Evolutionary conservation across 2,113 vertebrate genomes (phyloP).

Genomic region (Microcebus lehilahytsara): DNA sequence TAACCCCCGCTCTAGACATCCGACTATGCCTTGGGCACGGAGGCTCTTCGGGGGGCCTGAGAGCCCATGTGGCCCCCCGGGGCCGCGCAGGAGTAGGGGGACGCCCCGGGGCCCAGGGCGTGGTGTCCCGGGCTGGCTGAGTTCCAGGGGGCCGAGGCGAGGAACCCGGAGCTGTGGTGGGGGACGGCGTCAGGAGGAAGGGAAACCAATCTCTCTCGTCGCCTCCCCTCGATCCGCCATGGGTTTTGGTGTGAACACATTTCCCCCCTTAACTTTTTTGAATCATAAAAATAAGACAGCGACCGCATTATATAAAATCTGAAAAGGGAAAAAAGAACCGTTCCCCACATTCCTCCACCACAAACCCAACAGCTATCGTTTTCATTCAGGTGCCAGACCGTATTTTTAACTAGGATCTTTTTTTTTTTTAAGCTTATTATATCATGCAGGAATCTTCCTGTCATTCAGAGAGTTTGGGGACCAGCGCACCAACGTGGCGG

Average conservation of each 20-base stretch:
- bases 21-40: background rate
- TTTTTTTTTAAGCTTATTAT: background rate
- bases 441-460: background rate
- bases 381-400: rapidly evolving
- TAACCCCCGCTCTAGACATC: background rate
- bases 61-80: background rate
- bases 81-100: background rate
- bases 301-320: slow-evolving; percentile 59
- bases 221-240: background rate
- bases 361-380: rapidly evolving
- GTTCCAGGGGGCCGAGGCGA: background rate
- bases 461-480: background rate
- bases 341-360: background rate
- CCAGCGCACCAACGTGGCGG: rapidly evolving
- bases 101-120: rapidly evolving
- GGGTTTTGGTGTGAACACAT: background rate
- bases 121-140: background rate
- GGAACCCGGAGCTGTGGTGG: background rate
- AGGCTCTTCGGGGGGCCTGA: background rate
- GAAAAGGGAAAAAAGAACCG: background rate
- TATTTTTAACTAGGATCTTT: background rate
- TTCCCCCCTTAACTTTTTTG: background rate
- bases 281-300: slow-evolving; percentile 58
- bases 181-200: slow-evolving; percentile 43
- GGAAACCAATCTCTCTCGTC: slow-evolving; percentile 10